phyloP scores from a whole-genome alignment of 2,888 invertebrate species.

The Ormyrus labotus region DNA sequence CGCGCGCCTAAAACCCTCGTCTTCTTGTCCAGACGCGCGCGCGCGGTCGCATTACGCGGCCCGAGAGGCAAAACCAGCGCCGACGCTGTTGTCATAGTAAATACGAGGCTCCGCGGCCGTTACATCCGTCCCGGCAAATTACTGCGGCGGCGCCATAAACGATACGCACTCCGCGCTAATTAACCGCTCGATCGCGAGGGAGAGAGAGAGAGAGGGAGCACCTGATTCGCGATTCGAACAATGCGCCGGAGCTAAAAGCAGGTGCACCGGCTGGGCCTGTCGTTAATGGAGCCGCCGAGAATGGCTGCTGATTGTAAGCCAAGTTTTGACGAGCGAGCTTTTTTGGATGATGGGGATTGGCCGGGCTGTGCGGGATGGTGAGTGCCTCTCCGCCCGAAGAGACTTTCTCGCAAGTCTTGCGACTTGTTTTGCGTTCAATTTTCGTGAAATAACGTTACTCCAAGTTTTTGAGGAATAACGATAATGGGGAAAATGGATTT shows the following conservation, averaged over 20 bases:
- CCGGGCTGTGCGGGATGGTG: no score
- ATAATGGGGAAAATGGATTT: neutral
- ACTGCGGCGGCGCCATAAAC: constrained; percentile 61
- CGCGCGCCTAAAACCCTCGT: constrained; percentile 49
- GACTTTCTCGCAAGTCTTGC: no score
- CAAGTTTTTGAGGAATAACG: no score
- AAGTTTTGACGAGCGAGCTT: no score
- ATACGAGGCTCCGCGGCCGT: constrained; percentile 58
- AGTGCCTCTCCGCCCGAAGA: no score
- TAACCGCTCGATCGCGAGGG: constrained; percentile 59
- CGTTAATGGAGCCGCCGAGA: no score
- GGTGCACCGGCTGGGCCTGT: neutral
- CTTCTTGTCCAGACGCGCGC: constrained; percentile 63
- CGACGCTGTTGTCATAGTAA: constrained; percentile 65
- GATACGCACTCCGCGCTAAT: constrained; percentile 64
- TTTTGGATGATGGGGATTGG: no score
- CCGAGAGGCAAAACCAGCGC: constrained; percentile 63
- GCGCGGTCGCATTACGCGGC: constrained; percentile 67
- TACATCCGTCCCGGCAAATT: constrained; percentile 61
- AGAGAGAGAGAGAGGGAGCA: neutral
- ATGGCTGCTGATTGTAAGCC: no score
- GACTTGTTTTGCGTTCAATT: no score
- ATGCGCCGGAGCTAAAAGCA: neutral
- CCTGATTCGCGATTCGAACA: constrained; percentile 6
- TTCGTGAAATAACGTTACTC: no score